These are phyloP conservation scores for Isichthys henryi DNA, from an alignment of 2,113 vertebrate genomes.

Conservation along the genomic window DNA sequence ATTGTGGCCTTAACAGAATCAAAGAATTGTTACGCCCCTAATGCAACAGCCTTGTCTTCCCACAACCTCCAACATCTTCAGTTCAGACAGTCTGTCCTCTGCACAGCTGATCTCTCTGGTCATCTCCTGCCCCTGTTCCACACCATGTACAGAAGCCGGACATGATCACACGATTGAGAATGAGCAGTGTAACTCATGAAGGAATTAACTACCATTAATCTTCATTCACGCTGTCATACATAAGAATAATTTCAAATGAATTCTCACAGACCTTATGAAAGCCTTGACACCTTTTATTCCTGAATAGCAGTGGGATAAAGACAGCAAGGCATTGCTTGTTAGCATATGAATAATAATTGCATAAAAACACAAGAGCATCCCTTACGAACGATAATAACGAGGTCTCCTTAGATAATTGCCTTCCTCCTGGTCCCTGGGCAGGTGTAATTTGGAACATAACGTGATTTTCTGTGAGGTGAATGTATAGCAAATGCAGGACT, in stretches of 20 bases:
- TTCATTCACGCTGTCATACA: not conserved
- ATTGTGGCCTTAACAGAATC: not conserved
- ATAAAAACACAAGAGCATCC: not conserved
- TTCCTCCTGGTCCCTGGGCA: not conserved
- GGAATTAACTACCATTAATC: not conserved
- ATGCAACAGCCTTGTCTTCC: not conserved
- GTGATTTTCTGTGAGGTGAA: not conserved
- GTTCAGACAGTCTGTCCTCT: not conserved
- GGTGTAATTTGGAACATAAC: not conserved
- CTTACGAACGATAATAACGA: not conserved
- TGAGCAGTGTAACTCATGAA: not conserved
- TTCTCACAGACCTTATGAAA: not conserved
- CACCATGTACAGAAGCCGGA: not conserved
- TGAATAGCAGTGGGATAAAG: not conserved
- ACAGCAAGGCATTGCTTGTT: not conserved
- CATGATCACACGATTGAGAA: not conserved
- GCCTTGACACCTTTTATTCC: not conserved
- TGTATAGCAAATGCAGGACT: not conserved
- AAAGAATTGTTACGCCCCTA: not conserved
- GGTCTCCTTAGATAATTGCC: not conserved
- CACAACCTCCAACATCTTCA: not conserved
- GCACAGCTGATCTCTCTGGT: no score
- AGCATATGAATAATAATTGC: conserved; percentile 4
- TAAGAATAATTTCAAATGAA: not conserved
- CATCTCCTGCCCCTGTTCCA: not conserved